Base-by-base conservation (phyloP, 2,113 vertebrate species). In the Pardalotus punctatus region DNA sequence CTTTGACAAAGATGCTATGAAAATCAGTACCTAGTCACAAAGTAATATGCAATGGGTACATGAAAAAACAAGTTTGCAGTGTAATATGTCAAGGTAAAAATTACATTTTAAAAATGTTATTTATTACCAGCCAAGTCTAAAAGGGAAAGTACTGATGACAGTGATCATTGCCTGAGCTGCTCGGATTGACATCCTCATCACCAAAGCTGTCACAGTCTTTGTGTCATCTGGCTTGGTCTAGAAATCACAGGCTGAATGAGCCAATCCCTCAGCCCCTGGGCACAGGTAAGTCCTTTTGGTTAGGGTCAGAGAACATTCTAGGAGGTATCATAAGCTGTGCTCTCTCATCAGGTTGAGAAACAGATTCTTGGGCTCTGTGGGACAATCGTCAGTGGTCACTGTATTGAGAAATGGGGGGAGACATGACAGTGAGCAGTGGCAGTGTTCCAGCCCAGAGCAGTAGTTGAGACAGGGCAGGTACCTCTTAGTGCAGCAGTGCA, bases 281-380 rank as follows among this genome's bases (percentile, higher is more conserved):
- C 29, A 6, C 10, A 11, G 11, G 4, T 25, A 13, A 14, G 21
- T 8, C 21, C 38, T 16, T 11, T 48, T 18, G 8, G 5, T 40
- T 42, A 20, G 15, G 14, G 31, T 18, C 1, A 3, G 38, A 67
- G 42, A 22, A 29, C 1, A 0, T 28, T 65, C 13, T 31, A 6
- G 17, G 53, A 80, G 57, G 27, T 33, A 47, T 9, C 0, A 1
- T 19, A 57, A 47, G 5, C 4, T 15, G 31, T 38, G 27, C 11
- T 51, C 12, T 20, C 19, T 43, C 11, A 4, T 78, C 10, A 27
- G 28, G 19, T 4, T 66, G 40, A 86, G 45, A 51, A 79, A 24
- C 4, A 45, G 29, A 9, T 50, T 51, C 33, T 72, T 3, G 10
- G 43, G 16, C 8, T 61, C 28, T 66, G 31, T 31, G 38, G n/a